Conservation (phyloP, 1,140 invertebrate genomes). For the Medauroidea extradentata region DNA sequence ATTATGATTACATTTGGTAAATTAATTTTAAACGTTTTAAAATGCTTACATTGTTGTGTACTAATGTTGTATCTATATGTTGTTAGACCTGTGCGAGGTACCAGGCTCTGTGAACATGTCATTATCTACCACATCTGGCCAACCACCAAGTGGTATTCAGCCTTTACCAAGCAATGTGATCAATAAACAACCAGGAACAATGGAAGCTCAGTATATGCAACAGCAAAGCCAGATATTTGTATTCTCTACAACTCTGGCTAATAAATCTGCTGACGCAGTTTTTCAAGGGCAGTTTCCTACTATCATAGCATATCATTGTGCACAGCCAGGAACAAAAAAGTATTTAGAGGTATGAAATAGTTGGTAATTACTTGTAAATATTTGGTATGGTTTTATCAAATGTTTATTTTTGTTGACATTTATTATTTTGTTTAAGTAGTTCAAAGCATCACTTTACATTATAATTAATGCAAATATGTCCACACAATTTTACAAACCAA, state of each 20-base stretch:
- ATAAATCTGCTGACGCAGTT: conserved; percentile 90
- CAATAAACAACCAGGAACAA: conserved; percentile 72
- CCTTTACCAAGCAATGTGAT: conserved; percentile 72
- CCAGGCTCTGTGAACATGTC: background rate
- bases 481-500: too few relatives aligned
- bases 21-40: background rate
- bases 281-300: conserved; percentile 82
- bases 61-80: background rate
- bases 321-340: conserved; percentile 91
- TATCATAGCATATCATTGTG: conserved; percentile 93
- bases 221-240: conserved; percentile 98
- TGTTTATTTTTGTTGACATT: too few relatives aligned
- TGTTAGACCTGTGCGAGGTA: background rate
- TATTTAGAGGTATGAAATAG: conserved; percentile 73
- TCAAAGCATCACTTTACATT: too few relatives aligned
- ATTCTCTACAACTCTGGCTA: conserved; percentile 90
- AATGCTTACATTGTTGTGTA: background rate
- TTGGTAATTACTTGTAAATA: too few relatives aligned
- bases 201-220: conserved; percentile 83
- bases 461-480: too few relatives aligned
- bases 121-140: conserved; percentile 8
- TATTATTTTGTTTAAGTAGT: too few relatives aligned
- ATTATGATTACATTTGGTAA: background rate
- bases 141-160: conserved; percentile 51
- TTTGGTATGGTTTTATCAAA: too few relatives aligned